These are phyloP conservation scores for Philaethria dido DNA, from an alignment of 2,888 invertebrate species.

Conservation along the genomic window DNA sequence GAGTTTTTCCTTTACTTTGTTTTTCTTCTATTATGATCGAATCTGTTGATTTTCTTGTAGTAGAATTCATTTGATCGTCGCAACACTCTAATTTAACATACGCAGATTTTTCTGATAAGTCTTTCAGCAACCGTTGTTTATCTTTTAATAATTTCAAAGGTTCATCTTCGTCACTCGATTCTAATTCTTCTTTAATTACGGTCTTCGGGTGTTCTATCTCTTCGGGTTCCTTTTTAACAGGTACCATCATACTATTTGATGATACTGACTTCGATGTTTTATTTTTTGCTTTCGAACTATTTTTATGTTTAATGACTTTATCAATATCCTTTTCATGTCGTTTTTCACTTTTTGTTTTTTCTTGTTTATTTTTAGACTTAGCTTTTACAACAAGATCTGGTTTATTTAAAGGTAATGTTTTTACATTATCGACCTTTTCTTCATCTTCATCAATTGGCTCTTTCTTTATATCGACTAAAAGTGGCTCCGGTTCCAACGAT, in stretches of 20 bases:
- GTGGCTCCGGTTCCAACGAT: conserved; percentile 45
- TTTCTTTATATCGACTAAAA: conserved; percentile 54
- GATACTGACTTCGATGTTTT: conserved; percentile 55
- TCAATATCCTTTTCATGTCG: conserved; percentile 56
- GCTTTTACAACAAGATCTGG: conserved; percentile 40
- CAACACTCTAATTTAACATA: conserved; percentile 79
- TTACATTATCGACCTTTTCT: conserved; percentile 42
- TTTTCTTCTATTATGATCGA: conserved; percentile 64
- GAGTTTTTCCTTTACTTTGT: conserved; percentile 60
- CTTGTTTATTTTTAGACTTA: conserved; percentile 49
- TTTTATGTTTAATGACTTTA: conserved; percentile 55
- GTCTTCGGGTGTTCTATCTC: conserved; percentile 53
- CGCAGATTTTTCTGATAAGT: conserved; percentile 76
- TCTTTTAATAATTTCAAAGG: conserved; percentile 73
- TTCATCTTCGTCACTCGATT: conserved; percentile 76
- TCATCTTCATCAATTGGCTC: conserved; percentile 73
- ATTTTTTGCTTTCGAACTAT: conserved; percentile 51
- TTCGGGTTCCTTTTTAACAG: conserved; percentile 56
- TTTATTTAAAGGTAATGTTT: conserved; percentile 12
- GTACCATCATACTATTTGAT: conserved; percentile 37
- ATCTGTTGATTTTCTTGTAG: conserved; percentile 68
- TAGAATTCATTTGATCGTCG: conserved; percentile 74
- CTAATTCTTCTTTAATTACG: conserved; percentile 66
- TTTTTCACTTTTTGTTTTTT: conserved; percentile 53
- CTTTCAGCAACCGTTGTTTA: conserved; percentile 70